These are phyloP conservation scores for Erythrolamprus reginae DNA, from an alignment of 2,113 vertebrate genomes.

Conservation along the genomic window DNA sequence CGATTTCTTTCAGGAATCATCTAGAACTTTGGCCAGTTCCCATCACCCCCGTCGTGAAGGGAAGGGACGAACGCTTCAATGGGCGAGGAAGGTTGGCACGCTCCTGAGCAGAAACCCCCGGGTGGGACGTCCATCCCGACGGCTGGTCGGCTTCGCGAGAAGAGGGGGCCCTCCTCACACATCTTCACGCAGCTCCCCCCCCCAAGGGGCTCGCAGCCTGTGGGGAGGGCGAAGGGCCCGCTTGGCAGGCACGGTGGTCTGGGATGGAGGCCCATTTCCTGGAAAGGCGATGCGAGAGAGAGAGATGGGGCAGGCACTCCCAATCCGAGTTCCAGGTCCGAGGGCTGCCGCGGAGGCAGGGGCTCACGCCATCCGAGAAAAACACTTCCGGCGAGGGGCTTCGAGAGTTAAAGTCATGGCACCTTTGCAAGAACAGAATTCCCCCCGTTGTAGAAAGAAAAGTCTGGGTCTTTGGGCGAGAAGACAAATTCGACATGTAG, in stretches of 20 bases:
- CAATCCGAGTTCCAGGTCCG: not conserved
- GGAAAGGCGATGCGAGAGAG: constrained; percentile 36
- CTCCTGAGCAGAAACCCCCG: not conserved
- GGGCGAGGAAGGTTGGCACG: constrained; percentile 45
- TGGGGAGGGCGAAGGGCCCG: constrained; percentile 30
- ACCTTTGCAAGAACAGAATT: constrained; percentile 22
- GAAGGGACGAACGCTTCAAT: not conserved
- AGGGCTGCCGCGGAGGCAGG: not conserved
- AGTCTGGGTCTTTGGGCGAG: constrained; percentile 10
- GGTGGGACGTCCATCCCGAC: not conserved
- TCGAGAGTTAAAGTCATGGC: constrained; percentile 12
- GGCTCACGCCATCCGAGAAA: constrained; percentile 1
- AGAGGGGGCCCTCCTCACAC: not conserved
- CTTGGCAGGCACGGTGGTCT: constrained; percentile 29
- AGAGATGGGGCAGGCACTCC: constrained; percentile 26
- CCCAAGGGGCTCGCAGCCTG: not conserved
- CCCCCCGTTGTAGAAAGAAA: constrained; percentile 24
- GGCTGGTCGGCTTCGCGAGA: not conserved
- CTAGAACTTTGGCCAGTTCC: constrained; percentile 1
- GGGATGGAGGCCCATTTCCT: constrained; percentile 40
- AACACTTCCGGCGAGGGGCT: constrained; percentile 37
- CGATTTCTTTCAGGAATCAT: not conserved
- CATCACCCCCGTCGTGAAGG: not conserved
- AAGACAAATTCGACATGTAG: constrained; percentile 1
- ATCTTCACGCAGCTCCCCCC: not conserved